Evolutionary conservation across 2,797 vertebrate species (phyloP), one percentile per base, ranked within the genome.

Genomic region (Hirundo rustica): DNA sequence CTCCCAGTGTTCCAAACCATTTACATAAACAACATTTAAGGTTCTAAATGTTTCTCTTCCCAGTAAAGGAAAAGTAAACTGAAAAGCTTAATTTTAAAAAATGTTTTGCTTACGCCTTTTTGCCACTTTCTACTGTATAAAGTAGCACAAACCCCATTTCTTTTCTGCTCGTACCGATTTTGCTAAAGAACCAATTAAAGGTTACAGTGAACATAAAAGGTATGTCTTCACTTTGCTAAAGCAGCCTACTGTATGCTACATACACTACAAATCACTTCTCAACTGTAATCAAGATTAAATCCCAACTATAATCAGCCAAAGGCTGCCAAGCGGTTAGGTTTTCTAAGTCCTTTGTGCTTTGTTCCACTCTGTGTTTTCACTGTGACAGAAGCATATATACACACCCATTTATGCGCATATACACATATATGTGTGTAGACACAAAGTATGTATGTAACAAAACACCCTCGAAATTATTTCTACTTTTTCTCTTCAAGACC

Each of bases 1-100:
- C 82, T 88, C 40, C 54, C 32, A 80, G 51, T 42, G 40, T 38
- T 92, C 89, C 60, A 91, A 91, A 96, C 78, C n/a, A 72, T 61
- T 79, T 65, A 91, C 16, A 67, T 57, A 71, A 87, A 85, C 65
- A 87, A 44, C 48, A 58, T 34, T 51, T 45, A 79, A 76, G 32
- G 44, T 48, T n/a, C 34, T 87, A 89, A 65, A 77, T 26, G 9
- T 26, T 78, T 40, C 60, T 85, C 26, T 55, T 92, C 40, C 32
- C 62, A 38, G 27, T 65, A 71, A 64, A 64, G 9, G 5, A 72
- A 92, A 86, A 92, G 34, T 8, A 78, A 73, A 67, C 13, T 32
- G 26, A 38, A 75, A 85, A 71, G 17, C 5, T 13, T 30, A 20
- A 20, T 81, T 81, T 54, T 4, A 8, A 48, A 72, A 88, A 78